Base-by-base conservation (phyloP, 2,797 vertebrate species). In the Intellagama lesueurii region DNA sequence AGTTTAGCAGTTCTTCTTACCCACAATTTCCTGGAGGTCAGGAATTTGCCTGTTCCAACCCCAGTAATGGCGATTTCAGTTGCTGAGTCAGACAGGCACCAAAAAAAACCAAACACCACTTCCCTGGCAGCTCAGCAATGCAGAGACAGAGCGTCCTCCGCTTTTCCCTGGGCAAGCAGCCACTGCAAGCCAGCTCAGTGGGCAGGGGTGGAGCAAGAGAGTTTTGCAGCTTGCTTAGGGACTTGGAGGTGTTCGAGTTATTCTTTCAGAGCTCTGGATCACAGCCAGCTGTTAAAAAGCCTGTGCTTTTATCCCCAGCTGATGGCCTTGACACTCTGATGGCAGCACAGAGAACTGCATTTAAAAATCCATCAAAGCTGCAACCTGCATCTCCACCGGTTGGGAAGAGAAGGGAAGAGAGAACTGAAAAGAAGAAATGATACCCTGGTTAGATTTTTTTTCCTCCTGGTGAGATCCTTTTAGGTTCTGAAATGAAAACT, bases 1-100 rank as follows among this genome's bases (percentile, higher is more conserved):
- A 49, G 47, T 32, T 40, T 40, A 56, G 86, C n/a, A 19, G 30
- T 40, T 40, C 17, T n/a, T 70, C 86, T 87, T 87, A 87, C 86
- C 66, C 86, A 72, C 77, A 81, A 30, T 14, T 30, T 14, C 66
- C n/a, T 26, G 24, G 77, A 64, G 24, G 22, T 68, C 8, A 47
- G 17, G 17, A 66, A 26, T 35, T 22, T 1, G 28, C 64, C 49
- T 80, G 69, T 24, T 3, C 16, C 3, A 14, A 35, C 7, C 68
- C 49, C 66, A 60, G 86, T 66, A 73, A 66, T 56, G 49, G 78
- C 30, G 78, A 32, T 26, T 56, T 5, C 5, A 68, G 60, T 7
- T 64, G 22, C 49, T 40, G 60, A 83, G 64, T 78, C 81, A 70
- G 81, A 2, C 17, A 11, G 44, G 72, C 81, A 32, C 68, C 52